Base-by-base conservation (phyloP, 2,888 invertebrate genomes). In the Pristionchus japonicus region DNA sequence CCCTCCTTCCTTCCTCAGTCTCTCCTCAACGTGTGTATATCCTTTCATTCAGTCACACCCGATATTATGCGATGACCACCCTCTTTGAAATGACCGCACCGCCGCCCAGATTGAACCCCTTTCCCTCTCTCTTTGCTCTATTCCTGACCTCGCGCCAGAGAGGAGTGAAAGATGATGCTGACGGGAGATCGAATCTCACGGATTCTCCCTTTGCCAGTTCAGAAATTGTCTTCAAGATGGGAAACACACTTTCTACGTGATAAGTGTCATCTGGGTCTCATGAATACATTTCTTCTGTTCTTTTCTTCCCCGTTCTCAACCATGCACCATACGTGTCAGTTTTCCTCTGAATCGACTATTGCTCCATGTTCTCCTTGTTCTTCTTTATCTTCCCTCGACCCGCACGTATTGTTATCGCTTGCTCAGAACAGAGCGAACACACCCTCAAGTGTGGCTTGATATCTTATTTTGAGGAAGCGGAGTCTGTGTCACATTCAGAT, bases 31-130 rank as follows among this genome's bases (percentile, higher is more conserved):
- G 57, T 74, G 74, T 40, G 74, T 40, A 23, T 23, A 74, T 31
- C 40, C 17, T 31, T 74, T 40, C 40, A 74, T 74, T 40, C 74
- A 74, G 7, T 9, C n/a, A 57, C 74, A 74, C 74, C n/a, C 74
- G 40, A 74, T 74, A 74, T 40, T 74, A 74, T 74, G 23, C 31
- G 74, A 74, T 74, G 37, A 74, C 74, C 74, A 23, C 74, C 70
- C 31, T 67, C 64, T 74, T 74, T 74, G 74, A 74, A 40, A 74
- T 74, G 70, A 70, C 70, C 70, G 70, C 70, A 15, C 7, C 7
- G 57, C 57, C 57, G 57, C 57, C 57, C 57, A 57, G 57, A 57
- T 57, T 31, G 74, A 37, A 31, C 74, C n/a, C 74, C 11, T 15
- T 40, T 23, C 70, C 34, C 74, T 23, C 74, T 40, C 74, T 74